Evolutionary conservation across 2,888 invertebrate genomes (phyloP), one percentile per base, ranked within the genome.

Genomic region (Drepana falcataria): DNA sequence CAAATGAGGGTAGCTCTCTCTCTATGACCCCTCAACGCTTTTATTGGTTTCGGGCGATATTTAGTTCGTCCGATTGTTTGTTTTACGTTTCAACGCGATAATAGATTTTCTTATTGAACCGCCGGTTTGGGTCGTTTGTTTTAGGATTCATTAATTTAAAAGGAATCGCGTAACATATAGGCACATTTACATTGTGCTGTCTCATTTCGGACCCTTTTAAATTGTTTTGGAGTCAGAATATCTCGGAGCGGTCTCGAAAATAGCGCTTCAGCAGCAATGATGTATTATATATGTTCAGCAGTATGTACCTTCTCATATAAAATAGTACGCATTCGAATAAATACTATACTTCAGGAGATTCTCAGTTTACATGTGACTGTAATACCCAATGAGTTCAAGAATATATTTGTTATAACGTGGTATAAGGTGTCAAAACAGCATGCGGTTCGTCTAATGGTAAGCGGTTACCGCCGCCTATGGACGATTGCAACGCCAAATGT

Each of bases 1-100:
- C 77, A 85, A 86, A 85, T 83, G 79, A 76, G 83, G 75, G 78
- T 61, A 67, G 73, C 75, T 78, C 75, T 70, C 75, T 70, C 70
- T 77, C 74, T 72, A 73, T 72, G 73, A 68, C 61, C 67, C 58
- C 63, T 64, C 67, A 59, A 62, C 61, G 77, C 76, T 69, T 82
- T 82, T 85, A 83, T 86, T 83, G 82, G 81, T 77, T 79, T 66
- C 66, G 60, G 63, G 66, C 71, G 63, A 77, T 79, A 75, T 72
- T 77, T 71, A 77, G 77, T 70, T 73, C 54, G 61, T 57, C 60
- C 75, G 77, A 80, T 85, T 81, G 77, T 83, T 83, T 81, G 76
- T 77, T 79, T 80, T 75, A 69, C 69, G 65, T 77, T 77, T 69
- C 65, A 68, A 65, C 59, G 71, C 64, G 64, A 65, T 76, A 78